phyloP scores from a whole-genome alignment of 2,888 invertebrate genomes.

The Drosophila kokeensis region DNA sequence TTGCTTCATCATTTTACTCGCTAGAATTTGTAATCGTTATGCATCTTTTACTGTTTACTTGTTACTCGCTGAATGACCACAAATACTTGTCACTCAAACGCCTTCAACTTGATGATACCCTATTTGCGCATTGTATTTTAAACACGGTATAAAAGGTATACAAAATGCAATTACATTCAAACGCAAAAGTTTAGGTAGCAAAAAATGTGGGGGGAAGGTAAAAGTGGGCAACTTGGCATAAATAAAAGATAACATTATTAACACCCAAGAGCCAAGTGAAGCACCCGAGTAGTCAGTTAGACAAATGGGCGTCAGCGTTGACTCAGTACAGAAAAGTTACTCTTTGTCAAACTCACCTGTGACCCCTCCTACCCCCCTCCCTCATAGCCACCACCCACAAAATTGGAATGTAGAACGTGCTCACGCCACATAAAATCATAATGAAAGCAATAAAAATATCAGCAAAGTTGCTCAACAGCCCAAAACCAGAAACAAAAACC shows the following conservation, averaged over 20 bases:
- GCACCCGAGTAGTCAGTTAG: slow-evolving; percentile 52
- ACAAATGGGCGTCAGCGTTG: slow-evolving; percentile 73
- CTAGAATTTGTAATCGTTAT: neutral
- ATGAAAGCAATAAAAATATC: slow-evolving; percentile 79
- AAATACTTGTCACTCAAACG: neutral
- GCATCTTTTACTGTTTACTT: neutral
- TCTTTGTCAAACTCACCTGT: neutral
- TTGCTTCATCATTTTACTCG: neutral
- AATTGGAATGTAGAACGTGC: slow-evolving; percentile 62
- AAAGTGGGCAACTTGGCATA: slow-evolving; percentile 46
- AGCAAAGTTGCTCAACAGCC: slow-evolving; percentile 47
- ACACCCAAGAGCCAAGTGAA: slow-evolving; percentile 62
- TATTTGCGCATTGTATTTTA: neutral
- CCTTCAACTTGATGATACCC: slow-evolving; percentile 1
- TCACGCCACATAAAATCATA: slow-evolving; percentile 74
- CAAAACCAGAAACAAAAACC: slow-evolving; percentile 18
- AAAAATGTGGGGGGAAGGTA: slow-evolving; percentile 1
- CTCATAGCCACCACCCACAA: neutral
- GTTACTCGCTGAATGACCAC: neutral
- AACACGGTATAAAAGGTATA: slow-evolving; percentile 38
- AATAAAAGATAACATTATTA: slow-evolving; percentile 80
- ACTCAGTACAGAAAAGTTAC: slow-evolving; percentile 60
- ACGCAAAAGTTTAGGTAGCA: slow-evolving; percentile 59
- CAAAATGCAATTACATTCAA: slow-evolving; percentile 72
- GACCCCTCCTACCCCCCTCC: neutral